Conservation (phyloP, 2,797 vertebrate genomes). For the Rhadinocentrus ornatus region DNA sequence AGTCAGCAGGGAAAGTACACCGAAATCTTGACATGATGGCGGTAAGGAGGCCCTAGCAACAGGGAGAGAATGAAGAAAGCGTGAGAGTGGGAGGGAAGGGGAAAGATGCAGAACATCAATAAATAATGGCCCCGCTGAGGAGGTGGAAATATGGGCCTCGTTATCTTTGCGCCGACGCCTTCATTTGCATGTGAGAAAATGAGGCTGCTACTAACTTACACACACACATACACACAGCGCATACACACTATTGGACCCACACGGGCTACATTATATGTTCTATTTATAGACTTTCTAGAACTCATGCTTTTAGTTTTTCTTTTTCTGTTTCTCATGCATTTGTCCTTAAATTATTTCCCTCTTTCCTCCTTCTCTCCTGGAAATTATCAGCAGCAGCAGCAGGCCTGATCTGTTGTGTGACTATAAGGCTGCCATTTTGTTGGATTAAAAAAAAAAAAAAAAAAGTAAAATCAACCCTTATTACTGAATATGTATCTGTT, state of each 20-base stretch:
- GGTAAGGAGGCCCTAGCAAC: slow-evolving; percentile 84
- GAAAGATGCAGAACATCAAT: slow-evolving; percentile 87
- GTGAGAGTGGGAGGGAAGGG: slow-evolving; percentile 72
- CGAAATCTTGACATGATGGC: slow-evolving; percentile 65
- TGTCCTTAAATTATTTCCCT: slow-evolving; percentile 51
- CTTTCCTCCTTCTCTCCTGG: slow-evolving; percentile 38
- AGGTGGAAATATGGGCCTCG: slow-evolving; percentile 86
- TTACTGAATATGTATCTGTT: slow-evolving; percentile 30
- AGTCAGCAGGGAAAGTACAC: slow-evolving; percentile 69
- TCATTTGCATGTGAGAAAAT: slow-evolving; percentile 87
- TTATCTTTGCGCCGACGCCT: slow-evolving; percentile 84
- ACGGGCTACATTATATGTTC: slow-evolving; percentile 67
- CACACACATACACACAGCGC: slow-evolving; percentile 30
- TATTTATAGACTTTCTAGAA: slow-evolving; percentile 78
- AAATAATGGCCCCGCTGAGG: slow-evolving; percentile 87
- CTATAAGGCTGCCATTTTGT: slow-evolving; percentile 34
- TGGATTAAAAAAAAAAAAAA: slow-evolving; percentile 41
- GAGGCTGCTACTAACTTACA: slow-evolving; percentile 69
- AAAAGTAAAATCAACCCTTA: slow-evolving; percentile 26
- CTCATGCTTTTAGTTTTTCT: slow-evolving; percentile 60
- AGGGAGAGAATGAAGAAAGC: slow-evolving; percentile 81
- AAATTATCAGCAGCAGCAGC: slow-evolving; percentile 27
- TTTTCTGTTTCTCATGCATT: slow-evolving; percentile 52
- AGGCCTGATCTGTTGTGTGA: slow-evolving; percentile 34
- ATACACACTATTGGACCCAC: slow-evolving; percentile 47